Percentiles rank a stretch among this genome's conserved stretches.
Evolutionary conservation across 92 coral and sea anemone species (phyloP).

Genomic region (Metridium senile): DNA sequence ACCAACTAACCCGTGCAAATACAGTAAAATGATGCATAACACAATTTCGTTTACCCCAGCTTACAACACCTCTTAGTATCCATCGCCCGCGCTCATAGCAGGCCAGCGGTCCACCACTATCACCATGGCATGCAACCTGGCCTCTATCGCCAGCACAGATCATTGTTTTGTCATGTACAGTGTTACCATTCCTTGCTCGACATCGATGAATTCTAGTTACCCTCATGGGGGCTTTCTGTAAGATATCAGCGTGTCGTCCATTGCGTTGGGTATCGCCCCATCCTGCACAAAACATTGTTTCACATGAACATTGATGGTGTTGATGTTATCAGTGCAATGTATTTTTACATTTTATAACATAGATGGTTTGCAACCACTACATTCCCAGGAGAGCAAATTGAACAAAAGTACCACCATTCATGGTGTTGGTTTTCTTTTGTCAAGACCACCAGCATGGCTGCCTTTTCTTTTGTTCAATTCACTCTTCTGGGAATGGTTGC

Average conservation of each 20-base stretch:
- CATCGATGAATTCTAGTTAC: background rate
- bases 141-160: constrained; percentile 2
- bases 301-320: no score
- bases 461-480: no score
- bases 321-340: no score
- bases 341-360: no score
- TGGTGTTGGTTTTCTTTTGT: no score
- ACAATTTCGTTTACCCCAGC: background rate
- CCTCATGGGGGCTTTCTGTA: background rate
- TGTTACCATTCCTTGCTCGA: background rate
- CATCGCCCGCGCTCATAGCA: constrained; percentile 7
- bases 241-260: constrained; percentile 1
- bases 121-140: constrained; percentile 7
- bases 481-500: no score
- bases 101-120: constrained; percentile 16
- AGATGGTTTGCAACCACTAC: no score
- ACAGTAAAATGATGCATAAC: background rate
- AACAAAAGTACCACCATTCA: no score
- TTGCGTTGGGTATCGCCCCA: background rate
- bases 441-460: no score
- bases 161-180: background rate
- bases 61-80: constrained; percentile 10
- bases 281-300: background rate
- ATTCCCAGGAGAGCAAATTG: no score
- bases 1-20: background rate